A percentile compares a stretch with the other conserved stretches of the same genome.
phyloP scores from a whole-genome alignment of 2,888 invertebrate genomes.

The Apotomis turbidana region DNA sequence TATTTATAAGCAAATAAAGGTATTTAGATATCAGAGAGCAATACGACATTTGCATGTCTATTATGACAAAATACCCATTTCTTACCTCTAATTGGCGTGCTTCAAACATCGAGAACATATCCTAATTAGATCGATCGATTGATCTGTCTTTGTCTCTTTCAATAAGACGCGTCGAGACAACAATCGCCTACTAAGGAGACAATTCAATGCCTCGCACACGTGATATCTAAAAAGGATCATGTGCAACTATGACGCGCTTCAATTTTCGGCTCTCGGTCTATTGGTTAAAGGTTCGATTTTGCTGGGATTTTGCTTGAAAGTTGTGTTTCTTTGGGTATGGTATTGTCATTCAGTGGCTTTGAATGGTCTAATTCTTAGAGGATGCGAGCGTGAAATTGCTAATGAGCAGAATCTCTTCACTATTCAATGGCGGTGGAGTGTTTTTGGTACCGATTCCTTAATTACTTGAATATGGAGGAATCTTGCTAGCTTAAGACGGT shows the following conservation, averaged over 20 bases:
- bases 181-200: constrained; percentile 20
- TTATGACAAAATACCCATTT: neutral
- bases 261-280: neutral
- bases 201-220: constrained; percentile 10
- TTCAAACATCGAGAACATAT: neutral
- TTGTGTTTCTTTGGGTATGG: neutral
- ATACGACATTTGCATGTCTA: no score
- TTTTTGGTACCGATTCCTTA: neutral
- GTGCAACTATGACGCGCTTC: neutral
- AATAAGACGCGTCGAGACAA: constrained; percentile 22
- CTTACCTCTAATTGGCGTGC: neutral
- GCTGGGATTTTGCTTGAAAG: neutral
- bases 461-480: neutral
- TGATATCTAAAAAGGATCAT: neutral
- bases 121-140: constrained; percentile 24
- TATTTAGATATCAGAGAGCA: no score
- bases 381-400: constrained; percentile 27
- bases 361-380: constrained; percentile 18
- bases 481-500: no score
- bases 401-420: constrained; percentile 15
- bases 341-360: constrained; percentile 8
- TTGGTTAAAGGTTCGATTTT: neutral
- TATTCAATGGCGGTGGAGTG: constrained; percentile 8
- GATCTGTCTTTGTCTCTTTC: constrained; percentile 24
- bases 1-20: no score